Evolutionary conservation across 2,888 invertebrate genomes (phyloP), one percentile per base, ranked within the genome.

Genomic region (Tetanocera ferruginea): DNA sequence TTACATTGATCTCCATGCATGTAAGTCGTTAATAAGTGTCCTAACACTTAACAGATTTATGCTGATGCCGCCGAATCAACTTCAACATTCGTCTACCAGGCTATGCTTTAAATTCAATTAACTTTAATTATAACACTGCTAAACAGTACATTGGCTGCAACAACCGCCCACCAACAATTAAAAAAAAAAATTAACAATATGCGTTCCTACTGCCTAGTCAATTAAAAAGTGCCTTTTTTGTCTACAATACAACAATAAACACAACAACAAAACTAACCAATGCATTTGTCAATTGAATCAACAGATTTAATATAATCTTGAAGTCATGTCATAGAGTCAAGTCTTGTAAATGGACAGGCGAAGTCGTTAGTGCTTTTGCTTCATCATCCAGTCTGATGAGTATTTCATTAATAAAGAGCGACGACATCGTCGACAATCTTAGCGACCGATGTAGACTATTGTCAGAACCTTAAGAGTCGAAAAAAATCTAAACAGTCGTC

Each of bases 271-370:
- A 37, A 23, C 43, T 37, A 37, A 43, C 67, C 14, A 34, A 11
- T 34, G 43, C 67, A 69, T 25, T 69, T 69, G 51, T 49, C 69
- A 69, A 69, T 69, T 69, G 52, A 69, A 49, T 69, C 69, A 69
- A 51, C 69, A 51, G 51, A 51, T 69, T 49, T 62, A 17, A 17
- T 34, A 17, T 17, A 64, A n/a, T 64, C 64, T 60, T 28, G 2
- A 43, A n/a, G n/a, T n/a, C n/a, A n/a, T n/a, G n/a, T 34, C 64
- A n/a, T n/a, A 55, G n/a, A 64, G 64, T 17, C 64, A 60, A 8
- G 8, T 49, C 49, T 49, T 49, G 49, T 49, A 3, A 55, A 55
- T 19, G 6, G 55, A 55, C n/a, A 55, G 23, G 55, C 43, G 43
- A 43, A 14, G 43, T 1, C 43, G 43, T 11, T 43, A 11, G 11